Evolutionary conservation across 92 coral and sea anemone species (phyloP), one percentile per base, ranked within the genome.

Genomic region (Epizoanthus scotinus): DNA sequence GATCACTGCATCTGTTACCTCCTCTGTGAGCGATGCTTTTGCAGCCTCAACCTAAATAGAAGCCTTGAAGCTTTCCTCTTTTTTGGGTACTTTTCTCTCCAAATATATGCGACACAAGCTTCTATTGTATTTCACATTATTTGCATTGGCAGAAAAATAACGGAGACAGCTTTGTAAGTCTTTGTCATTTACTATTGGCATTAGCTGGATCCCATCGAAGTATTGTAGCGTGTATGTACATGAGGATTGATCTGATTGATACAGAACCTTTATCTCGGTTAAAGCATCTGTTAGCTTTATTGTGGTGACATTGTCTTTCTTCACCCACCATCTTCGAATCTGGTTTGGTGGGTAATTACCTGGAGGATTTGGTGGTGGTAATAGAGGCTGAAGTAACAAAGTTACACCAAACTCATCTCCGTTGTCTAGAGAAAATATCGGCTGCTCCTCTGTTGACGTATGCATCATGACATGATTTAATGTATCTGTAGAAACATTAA

Each of bases 101-200:
- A 47, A 42, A 49, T 55, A 42, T 28, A 65, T 65, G 49, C 44
- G 70, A 3, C 70, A 65, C 42, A 36, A 36, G 42, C 42, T 36
- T 36, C 3, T 36, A 36, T 36, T 36, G 42, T 36, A 36, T 36
- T 36, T 36, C 42, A 36, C 42, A 36, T 36, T 36, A 36, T 36
- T 36, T 36, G 42, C 42, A 36, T 84, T 84, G 12, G 83, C 87
- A 28, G 55, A 52, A 70, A 86, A 86, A 65, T 86, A 86, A 56
- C 78, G 90, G 31, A 86, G 81, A 73, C 78, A 86, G 57, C 83
- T 81, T 59, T 82, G 83, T 4, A 83, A 68, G 63, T 82, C 90
- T 78, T 63, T 75, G 73, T 87, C 90, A 71, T 83, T 87, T 20
- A 87, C 81, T 17, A 87, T 70, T 70, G 87, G 87, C 82, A 87